Conservation (phyloP, 1,140 invertebrate genomes). For the Saccostrea echinata region DNA sequence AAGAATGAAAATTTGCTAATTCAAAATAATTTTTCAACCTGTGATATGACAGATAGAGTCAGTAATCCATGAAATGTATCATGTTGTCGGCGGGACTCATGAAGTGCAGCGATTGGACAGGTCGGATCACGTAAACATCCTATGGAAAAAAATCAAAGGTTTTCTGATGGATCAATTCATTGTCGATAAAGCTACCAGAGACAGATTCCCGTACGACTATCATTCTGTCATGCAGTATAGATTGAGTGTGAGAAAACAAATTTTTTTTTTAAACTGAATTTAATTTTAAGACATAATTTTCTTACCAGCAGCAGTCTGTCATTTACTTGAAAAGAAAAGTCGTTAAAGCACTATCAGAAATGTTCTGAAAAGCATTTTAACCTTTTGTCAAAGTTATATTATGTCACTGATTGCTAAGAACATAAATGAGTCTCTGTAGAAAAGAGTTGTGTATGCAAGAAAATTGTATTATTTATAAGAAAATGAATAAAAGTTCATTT, state of each 20-base stretch:
- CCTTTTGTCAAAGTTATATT: too few relatives aligned
- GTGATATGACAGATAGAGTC: not conserved
- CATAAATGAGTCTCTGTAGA: too few relatives aligned
- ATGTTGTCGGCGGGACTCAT: not conserved
- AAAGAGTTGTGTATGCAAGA: too few relatives aligned
- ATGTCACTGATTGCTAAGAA: too few relatives aligned
- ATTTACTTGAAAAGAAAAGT: too few relatives aligned
- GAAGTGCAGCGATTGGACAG: not conserved
- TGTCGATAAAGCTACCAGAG: not conserved
- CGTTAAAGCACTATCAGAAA: too few relatives aligned
- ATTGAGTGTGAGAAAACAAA: not conserved
- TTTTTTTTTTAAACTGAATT: not conserved
- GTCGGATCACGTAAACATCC: not conserved
- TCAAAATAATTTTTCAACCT: not conserved
- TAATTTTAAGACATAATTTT: not conserved
- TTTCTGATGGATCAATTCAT: not conserved
- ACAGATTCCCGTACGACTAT: not conserved
- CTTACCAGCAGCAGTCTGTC: too few relatives aligned
- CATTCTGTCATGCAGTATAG: not conserved
- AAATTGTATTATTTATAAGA: too few relatives aligned
- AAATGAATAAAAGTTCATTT: too few relatives aligned
- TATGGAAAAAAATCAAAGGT: not conserved
- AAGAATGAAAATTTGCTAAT: too few relatives aligned
- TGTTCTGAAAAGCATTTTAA: too few relatives aligned
- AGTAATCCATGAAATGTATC: not conserved